Conservation (phyloP, 2,797 vertebrate genomes). For the Synanceia verrucosa region DNA sequence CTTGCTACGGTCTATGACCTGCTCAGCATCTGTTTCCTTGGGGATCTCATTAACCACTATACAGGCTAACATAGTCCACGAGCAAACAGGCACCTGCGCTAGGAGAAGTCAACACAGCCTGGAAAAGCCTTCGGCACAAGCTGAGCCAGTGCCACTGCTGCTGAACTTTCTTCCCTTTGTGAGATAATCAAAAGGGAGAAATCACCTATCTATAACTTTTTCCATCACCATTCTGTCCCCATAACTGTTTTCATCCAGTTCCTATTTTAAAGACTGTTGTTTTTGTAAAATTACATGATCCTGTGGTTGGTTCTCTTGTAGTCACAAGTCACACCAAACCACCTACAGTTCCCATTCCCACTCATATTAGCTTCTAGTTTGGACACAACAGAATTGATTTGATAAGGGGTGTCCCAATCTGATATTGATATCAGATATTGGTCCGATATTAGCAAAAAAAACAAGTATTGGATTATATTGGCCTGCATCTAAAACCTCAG, state of each 20-base stretch:
- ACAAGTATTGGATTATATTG: too few relatives aligned
- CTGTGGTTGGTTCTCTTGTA: neutral
- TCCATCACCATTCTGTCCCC: neutral
- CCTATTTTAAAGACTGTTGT: too few relatives aligned
- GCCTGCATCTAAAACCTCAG: too few relatives aligned
- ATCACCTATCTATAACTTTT: neutral
- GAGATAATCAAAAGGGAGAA: neutral
- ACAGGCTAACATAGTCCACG: constrained; percentile 25
- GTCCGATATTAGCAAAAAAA: too few relatives aligned
- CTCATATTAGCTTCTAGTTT: neutral
- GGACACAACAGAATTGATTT: neutral
- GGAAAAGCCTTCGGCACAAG: neutral
- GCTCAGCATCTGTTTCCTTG: constrained; percentile 47
- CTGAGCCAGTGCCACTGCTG: neutral
- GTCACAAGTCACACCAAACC: neutral
- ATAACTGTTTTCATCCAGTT: neutral
- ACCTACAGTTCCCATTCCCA: neutral
- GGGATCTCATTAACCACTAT: constrained; percentile 75
- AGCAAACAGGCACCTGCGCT: constrained; percentile 59
- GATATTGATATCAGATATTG: too few relatives aligned
- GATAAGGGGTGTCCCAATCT: too few relatives aligned
- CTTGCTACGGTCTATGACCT: constrained; percentile 42
- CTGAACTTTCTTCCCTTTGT: neutral
- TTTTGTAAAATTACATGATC: too few relatives aligned
- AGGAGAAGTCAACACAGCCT: neutral